Conservation (phyloP, 2,888 invertebrate species). For the Chymomyza fuscimana region DNA sequence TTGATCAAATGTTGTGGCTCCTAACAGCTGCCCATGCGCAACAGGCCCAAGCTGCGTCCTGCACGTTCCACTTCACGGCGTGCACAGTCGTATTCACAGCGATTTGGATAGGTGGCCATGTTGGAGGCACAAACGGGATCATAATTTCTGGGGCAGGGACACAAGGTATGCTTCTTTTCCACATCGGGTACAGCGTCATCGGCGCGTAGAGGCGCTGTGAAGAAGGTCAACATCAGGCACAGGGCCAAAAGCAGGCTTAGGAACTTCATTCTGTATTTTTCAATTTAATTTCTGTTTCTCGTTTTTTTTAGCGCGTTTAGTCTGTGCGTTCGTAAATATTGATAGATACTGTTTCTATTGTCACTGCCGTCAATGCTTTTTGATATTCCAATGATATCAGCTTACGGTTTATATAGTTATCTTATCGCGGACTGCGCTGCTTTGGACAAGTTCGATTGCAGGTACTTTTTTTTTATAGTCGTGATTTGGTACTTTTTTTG, state of each 20-base stretch:
- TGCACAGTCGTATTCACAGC: constrained; percentile 67
- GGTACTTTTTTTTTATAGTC: not conserved
- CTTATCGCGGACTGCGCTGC: constrained; percentile 48
- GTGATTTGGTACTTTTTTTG: constrained; percentile 6
- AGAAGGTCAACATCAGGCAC: constrained; percentile 13
- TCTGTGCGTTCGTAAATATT: constrained; percentile 52
- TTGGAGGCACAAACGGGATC: constrained; percentile 73
- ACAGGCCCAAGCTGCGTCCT: constrained; percentile 65
- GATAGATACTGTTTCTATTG: constrained; percentile 36
- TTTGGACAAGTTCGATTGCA: not conserved
- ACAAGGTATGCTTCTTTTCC: constrained; percentile 14
- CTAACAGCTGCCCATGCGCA: constrained; percentile 66
- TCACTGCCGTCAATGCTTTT: constrained; percentile 8
- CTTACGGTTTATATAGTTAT: constrained; percentile 37
- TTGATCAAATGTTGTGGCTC: not conserved
- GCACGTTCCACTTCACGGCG: constrained; percentile 47
- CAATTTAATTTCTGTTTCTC: not conserved
- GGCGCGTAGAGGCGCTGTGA: constrained; percentile 24
- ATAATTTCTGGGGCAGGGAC: constrained; percentile 72
- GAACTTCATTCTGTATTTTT: constrained; percentile 51
- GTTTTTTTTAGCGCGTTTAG: constrained; percentile 41
- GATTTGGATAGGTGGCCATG: constrained; percentile 66
- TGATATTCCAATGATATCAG: constrained; percentile 13
- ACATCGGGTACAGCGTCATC: constrained; percentile 6
- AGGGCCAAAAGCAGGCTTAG: constrained; percentile 52